These are phyloP conservation scores for Phlogophora meticulosa DNA, from an alignment of 2,888 invertebrate species.

Conservation along the genomic window DNA sequence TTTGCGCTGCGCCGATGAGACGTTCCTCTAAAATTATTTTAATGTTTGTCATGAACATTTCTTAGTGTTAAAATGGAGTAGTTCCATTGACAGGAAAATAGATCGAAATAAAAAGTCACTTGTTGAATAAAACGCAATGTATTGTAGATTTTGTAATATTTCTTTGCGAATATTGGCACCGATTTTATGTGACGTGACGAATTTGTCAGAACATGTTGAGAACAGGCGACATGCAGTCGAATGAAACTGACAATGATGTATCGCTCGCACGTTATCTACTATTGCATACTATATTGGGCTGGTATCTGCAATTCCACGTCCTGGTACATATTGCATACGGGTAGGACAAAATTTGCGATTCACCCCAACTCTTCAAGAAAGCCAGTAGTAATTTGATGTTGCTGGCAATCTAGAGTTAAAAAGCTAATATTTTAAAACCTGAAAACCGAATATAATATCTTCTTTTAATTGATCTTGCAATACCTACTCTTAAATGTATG, in stretches of 20 bases:
- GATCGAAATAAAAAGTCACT: not conserved
- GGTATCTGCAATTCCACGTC: too few relatives aligned
- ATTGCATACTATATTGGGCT: too few relatives aligned
- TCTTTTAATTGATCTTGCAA: not conserved
- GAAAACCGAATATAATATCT: not conserved
- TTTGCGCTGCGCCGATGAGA: constrained; percentile 81
- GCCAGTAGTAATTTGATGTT: too few relatives aligned
- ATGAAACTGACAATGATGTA: constrained; percentile 18
- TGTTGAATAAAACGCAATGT: constrained; percentile 42
- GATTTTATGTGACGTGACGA: constrained; percentile 7
- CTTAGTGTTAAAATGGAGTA: constrained; percentile 40
- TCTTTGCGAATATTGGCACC: not conserved
- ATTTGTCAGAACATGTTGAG: constrained; percentile 32
- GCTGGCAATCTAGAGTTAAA: too few relatives aligned
- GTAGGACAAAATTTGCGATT: too few relatives aligned
- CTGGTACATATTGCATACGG: too few relatives aligned
- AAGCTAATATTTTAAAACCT: not conserved
- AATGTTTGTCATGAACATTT: constrained; percentile 72
- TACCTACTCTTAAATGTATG: too few relatives aligned
- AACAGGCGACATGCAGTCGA: constrained; percentile 1
- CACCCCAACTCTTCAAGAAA: too few relatives aligned
- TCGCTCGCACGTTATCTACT: not conserved
- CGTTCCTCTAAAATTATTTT: constrained; percentile 79
- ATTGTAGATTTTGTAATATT: not conserved
- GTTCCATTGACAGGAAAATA: constrained; percentile 43